These are phyloP conservation scores for Eupeodes latifasciatus DNA, from an alignment of 2,888 invertebrate genomes.

Conservation along the genomic window DNA sequence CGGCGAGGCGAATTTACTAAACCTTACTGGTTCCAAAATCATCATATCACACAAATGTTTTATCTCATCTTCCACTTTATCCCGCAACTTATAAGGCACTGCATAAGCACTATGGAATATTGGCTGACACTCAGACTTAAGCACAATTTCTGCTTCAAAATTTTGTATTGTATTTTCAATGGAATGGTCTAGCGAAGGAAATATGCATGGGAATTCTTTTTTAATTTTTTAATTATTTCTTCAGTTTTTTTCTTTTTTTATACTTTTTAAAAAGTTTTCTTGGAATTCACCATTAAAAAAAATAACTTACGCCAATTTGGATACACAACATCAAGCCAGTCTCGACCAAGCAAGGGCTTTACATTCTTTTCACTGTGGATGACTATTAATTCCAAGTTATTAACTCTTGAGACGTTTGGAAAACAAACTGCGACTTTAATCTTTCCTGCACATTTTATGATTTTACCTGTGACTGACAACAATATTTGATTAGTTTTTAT, in stretches of 20 bases:
- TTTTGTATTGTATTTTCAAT: constrained; percentile 22
- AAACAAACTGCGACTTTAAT: no score
- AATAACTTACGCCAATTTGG: constrained; percentile 43
- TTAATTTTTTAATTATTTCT: constrained; percentile 17
- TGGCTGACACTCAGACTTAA: constrained; percentile 32
- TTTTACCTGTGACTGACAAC: constrained; percentile 50
- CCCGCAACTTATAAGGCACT: constrained; percentile 67
- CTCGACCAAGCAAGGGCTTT: neutral
- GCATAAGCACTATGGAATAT: constrained; percentile 77
- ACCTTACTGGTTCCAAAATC: constrained; percentile 66
- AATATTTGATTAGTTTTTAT: constrained; percentile 39
- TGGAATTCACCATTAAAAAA: neutral
- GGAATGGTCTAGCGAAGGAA: constrained; percentile 37
- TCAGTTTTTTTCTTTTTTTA: neutral
- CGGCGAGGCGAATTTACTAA: no score
- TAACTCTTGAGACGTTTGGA: no score
- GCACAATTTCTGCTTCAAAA: constrained; percentile 45
- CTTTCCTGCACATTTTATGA: no score
- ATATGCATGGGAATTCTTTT: neutral
- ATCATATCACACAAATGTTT: constrained; percentile 65
- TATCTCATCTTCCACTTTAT: constrained; percentile 24
- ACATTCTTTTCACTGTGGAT: constrained; percentile 46
- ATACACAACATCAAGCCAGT: constrained; percentile 52
- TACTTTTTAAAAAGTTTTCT: neutral
- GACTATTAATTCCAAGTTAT: constrained; percentile 44